Evolutionary conservation across 23 tunicate species (phyloP).

Genomic region (Trididemnum clinides): DNA sequence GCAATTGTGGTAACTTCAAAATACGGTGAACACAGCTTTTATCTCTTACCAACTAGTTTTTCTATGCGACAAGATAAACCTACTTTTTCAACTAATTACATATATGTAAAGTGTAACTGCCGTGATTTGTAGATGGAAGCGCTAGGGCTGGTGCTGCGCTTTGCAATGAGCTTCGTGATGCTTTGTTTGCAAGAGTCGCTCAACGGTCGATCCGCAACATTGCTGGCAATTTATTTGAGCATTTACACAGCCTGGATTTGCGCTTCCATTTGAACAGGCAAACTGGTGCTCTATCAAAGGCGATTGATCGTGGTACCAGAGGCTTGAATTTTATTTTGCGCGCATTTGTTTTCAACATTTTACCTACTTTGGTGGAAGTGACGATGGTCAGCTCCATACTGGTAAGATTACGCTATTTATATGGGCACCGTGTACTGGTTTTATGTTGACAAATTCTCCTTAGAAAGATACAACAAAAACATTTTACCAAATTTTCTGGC

Average conservation of each 20-base stretch:
- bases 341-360: conserved; percentile 88
- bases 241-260: conserved; percentile 82
- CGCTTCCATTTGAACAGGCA: conserved; percentile 82
- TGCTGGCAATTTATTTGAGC: conserved; percentile 68
- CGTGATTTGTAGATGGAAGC: conserved; percentile 68
- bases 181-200: conserved; percentile 88
- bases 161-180: conserved; percentile 83
- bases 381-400: conserved; percentile 72
- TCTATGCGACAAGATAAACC: too few relatives aligned
- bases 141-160: conserved; percentile 67
- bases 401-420: conserved; percentile 36
- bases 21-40: too few relatives aligned
- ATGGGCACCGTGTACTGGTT: too few relatives aligned
- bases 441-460: too few relatives aligned
- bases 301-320: conserved; percentile 88
- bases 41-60: too few relatives aligned
- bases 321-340: conserved; percentile 86
- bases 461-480: too few relatives aligned
- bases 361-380: conserved; percentile 86
- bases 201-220: conserved; percentile 90
- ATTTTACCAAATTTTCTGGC: too few relatives aligned
- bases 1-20: too few relatives aligned
- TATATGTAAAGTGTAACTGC: too few relatives aligned
- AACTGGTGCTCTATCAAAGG: conserved; percentile 78
- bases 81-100: too few relatives aligned